Evolutionary conservation across 2,113 vertebrate genomes (phyloP).

Genomic region (Sphyrna mokarran): DNA sequence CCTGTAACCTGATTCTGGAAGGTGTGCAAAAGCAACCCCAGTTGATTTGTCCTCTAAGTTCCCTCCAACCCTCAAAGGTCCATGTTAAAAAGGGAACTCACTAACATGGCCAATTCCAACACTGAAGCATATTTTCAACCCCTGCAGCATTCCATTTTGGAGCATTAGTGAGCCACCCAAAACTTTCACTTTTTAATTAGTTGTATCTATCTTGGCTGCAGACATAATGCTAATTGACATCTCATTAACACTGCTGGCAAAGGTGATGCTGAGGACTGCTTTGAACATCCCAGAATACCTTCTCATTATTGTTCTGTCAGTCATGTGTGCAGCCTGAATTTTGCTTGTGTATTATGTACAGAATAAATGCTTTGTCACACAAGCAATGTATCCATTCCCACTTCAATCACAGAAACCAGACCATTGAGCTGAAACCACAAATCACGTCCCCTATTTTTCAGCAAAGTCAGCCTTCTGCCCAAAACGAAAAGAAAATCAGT

Average conservation of each 20-base stretch:
- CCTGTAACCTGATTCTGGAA: background rate
- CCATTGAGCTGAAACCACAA: background rate
- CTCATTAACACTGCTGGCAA: conserved; percentile 33
- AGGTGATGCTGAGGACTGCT: background rate
- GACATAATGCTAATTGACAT: conserved; percentile 34
- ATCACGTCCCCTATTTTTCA: background rate
- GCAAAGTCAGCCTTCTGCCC: background rate
- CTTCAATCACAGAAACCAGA: background rate
- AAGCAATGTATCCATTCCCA: background rate
- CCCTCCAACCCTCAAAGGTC: background rate
- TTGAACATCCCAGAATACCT: conserved; percentile 4
- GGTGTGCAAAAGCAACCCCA: background rate
- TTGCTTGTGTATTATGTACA: background rate
- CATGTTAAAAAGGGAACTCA: background rate
- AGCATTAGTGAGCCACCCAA: background rate
- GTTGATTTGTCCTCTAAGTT: background rate
- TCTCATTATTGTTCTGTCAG: conserved; percentile 15
- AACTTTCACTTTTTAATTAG: conserved; percentile 34
- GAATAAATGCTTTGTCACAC: no score
- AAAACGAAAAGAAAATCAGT: background rate
- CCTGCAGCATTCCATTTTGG: background rate
- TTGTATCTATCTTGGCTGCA: conserved; percentile 14
- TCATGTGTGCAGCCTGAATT: background rate
- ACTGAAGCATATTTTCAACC: no score
- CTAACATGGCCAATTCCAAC: no score